Percentiles rank a stretch among this genome's conserved stretches.
These are phyloP conservation scores for Ips nitidus DNA, from an alignment of 1,140 invertebrate genomes.

Conservation along the genomic window DNA sequence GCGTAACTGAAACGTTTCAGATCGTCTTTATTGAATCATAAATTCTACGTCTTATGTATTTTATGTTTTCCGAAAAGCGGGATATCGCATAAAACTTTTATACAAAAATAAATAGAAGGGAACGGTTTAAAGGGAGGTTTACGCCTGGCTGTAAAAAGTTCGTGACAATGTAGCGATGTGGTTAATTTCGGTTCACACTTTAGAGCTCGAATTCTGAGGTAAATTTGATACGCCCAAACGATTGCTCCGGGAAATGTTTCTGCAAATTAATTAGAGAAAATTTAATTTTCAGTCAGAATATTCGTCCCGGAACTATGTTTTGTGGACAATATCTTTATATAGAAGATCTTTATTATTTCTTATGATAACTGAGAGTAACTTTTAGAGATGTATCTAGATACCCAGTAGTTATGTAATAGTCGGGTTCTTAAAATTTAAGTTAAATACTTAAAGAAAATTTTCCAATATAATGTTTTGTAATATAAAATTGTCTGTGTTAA, in stretches of 20 bases:
- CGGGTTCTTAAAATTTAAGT: too few species aligned
- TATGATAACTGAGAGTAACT: too few species aligned
- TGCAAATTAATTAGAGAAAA: background rate
- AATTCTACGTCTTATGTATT: slow-evolving; percentile 32
- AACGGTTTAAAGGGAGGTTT: slow-evolving; percentile 21
- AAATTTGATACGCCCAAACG: background rate
- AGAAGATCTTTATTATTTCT: too few species aligned
- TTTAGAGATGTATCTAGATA: too few species aligned
- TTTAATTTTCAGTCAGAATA: background rate
- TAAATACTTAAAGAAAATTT: too few species aligned
- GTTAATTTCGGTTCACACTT: slow-evolving; percentile 22
- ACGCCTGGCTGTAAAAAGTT: slow-evolving; percentile 28
- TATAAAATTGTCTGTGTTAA: too few species aligned
- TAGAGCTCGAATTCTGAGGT: background rate
- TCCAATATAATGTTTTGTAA: too few species aligned
- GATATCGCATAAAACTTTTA: slow-evolving; percentile 35
- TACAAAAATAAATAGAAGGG: slow-evolving; percentile 35
- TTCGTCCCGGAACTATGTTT: slow-evolving; percentile 1
- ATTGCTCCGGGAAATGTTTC: background rate
- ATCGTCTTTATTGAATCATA: slow-evolving; percentile 36
- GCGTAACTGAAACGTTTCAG: slow-evolving; percentile 28
- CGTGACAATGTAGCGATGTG: slow-evolving; percentile 27
- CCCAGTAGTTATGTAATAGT: too few species aligned
- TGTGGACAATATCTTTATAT: background rate
- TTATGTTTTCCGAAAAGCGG: slow-evolving; percentile 32